Evolutionary conservation across 2,797 vertebrate genomes (phyloP).

Genomic region (Thalassophryne amazonica): DNA sequence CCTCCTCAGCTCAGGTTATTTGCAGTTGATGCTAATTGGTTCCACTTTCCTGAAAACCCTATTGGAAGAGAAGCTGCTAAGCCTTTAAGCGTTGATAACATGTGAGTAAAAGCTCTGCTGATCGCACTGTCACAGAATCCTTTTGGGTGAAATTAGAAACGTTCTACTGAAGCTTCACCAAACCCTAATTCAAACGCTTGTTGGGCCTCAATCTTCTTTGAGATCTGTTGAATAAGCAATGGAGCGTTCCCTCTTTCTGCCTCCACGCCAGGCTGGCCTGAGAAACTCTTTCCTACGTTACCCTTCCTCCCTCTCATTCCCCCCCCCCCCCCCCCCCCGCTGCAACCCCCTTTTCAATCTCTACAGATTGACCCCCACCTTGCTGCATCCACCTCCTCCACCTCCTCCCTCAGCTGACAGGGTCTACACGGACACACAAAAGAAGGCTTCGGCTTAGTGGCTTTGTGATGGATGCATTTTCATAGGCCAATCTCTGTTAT

Average conservation of each 20-base stretch:
- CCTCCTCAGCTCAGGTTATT: too few relatives aligned
- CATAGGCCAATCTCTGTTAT: conserved; percentile 82
- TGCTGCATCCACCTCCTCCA: background rate
- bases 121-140: conserved; percentile 32
- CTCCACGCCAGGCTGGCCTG: conserved; percentile 66
- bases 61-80: conserved; percentile 20
- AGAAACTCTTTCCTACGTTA: background rate
- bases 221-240: conserved; percentile 82
- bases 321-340: background rate
- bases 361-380: background rate
- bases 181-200: conserved; percentile 52
- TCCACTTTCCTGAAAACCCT: conserved; percentile 11
- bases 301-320: background rate
- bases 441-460: conserved; percentile 76
- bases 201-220: conserved; percentile 69
- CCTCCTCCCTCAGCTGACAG: conserved; percentile 45
- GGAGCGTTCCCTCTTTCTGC: conserved; percentile 58
- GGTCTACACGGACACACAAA: conserved; percentile 68
- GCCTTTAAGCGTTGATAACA: conserved; percentile 35
- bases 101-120: conserved; percentile 18
- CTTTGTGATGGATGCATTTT: conserved; percentile 84
- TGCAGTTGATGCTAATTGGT: conserved; percentile 13
- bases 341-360: background rate
- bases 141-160: conserved; percentile 69
- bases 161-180: conserved; percentile 25